Evolutionary conservation across 1,140 invertebrate species (phyloP).

Genomic region (Cydia pomonella): DNA sequence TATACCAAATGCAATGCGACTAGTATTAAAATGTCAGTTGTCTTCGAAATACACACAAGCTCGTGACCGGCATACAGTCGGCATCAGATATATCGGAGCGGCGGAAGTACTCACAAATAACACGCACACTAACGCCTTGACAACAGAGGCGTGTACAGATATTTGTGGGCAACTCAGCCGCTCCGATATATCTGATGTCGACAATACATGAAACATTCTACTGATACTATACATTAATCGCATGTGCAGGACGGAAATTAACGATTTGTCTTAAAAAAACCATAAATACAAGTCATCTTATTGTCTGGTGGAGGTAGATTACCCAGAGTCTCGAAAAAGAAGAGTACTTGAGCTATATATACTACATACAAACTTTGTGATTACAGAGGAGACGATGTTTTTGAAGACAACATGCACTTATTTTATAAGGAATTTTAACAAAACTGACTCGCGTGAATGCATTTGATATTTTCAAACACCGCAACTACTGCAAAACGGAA

Average conservation of each 20-base stretch:
- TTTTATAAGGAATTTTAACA: background rate
- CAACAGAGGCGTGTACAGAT: too few relatives aligned
- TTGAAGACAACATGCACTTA: background rate
- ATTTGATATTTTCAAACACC: slow-evolving; percentile 3
- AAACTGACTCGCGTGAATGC: background rate
- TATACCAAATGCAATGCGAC: background rate
- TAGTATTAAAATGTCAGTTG: background rate
- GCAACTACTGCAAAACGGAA: slow-evolving; percentile 15
- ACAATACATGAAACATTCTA: background rate
- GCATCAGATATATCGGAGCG: too few relatives aligned
- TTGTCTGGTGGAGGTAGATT: slow-evolving; percentile 9
- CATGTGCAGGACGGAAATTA: background rate
- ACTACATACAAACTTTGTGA: too few relatives aligned
- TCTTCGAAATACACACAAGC: background rate
- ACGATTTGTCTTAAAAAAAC: background rate
- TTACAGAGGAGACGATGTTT: background rate
- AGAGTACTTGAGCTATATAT: background rate
- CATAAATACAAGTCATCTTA: background rate
- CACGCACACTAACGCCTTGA: too few relatives aligned
- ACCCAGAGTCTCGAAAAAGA: background rate
- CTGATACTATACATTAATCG: background rate
- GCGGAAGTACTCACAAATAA: too few relatives aligned
- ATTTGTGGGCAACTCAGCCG: too few relatives aligned
- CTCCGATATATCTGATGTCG: too few relatives aligned
- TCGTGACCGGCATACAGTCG: background rate